Evolutionary conservation across 1,140 invertebrate species (phyloP).

Genomic region (Eumaeus atala): DNA sequence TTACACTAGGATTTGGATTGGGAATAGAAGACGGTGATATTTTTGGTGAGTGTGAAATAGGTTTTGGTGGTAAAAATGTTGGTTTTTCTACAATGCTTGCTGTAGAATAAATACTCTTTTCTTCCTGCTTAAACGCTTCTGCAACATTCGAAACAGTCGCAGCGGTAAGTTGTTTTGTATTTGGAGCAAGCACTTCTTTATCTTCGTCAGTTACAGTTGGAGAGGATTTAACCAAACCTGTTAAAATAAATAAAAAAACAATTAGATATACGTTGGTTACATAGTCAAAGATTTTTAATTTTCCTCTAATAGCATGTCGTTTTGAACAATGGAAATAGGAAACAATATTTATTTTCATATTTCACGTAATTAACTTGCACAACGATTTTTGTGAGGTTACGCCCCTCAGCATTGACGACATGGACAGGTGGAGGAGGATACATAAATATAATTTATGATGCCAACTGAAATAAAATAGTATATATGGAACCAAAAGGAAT

Average conservation of each 20-base stretch:
- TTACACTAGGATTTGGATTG: slow-evolving; percentile 60
- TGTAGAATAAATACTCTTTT: slow-evolving; percentile 16
- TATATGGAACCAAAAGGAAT: too few relatives aligned
- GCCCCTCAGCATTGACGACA: too few relatives aligned
- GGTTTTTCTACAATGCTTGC: slow-evolving; percentile 39
- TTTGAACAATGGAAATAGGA: slow-evolving; percentile 11
- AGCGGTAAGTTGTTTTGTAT: slow-evolving; percentile 23
- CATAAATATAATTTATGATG: too few relatives aligned
- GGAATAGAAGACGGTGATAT: slow-evolving; percentile 68
- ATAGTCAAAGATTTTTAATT: neutral
- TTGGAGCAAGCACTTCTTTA: slow-evolving; percentile 22
- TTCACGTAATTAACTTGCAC: too few relatives aligned
- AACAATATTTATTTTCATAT: too few relatives aligned
- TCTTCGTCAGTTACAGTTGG: slow-evolving; percentile 24
- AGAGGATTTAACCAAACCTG: slow-evolving; percentile 34
- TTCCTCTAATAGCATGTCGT: neutral
- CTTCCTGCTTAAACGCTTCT: slow-evolving; percentile 42
- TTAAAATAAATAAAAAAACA: slow-evolving; percentile 32
- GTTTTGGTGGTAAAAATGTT: slow-evolving; percentile 40
- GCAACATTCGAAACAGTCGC: slow-evolving; percentile 30
- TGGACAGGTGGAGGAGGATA: too few relatives aligned
- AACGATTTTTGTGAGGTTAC: too few relatives aligned
- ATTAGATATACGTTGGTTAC: slow-evolving; percentile 15
- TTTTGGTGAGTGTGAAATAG: slow-evolving; percentile 51
- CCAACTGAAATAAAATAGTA: too few relatives aligned